phyloP scores from a whole-genome alignment of 2,113 vertebrate genomes.

The Melanostigma gelatinosum region DNA sequence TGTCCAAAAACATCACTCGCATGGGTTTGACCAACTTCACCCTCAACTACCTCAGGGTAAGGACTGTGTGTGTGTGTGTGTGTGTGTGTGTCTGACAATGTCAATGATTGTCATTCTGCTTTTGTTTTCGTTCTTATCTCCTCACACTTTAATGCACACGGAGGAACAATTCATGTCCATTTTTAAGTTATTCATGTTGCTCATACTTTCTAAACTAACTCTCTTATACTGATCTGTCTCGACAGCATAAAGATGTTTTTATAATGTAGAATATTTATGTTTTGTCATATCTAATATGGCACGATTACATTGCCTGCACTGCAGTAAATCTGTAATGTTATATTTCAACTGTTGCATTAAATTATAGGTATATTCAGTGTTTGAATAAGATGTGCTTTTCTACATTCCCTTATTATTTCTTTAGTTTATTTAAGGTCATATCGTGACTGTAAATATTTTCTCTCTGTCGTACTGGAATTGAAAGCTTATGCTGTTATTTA shows the following conservation, averaged over 20 bases:
- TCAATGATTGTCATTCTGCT: constrained; percentile 57
- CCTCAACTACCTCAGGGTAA: constrained; percentile 99
- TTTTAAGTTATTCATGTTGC: constrained; percentile 30
- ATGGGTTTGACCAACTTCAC: constrained; percentile 99
- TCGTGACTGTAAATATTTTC: constrained; percentile 19
- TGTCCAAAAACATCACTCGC: constrained; percentile 99
- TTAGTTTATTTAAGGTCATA: constrained; percentile 22
- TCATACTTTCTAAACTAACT: constrained; percentile 30
- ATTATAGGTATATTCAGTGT: not conserved
- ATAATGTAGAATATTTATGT: constrained; percentile 7
- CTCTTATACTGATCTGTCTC: constrained; percentile 1
- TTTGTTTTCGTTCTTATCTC: constrained; percentile 40
- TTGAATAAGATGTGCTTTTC: constrained; percentile 15
- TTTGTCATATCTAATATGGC: constrained; percentile 12
- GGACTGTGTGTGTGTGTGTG: constrained; percentile 43
- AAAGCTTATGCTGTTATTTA: constrained; percentile 35
- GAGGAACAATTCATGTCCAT: constrained; percentile 36
- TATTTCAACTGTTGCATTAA: not conserved
- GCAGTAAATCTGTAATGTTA: constrained; percentile 9
- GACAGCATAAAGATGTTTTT: constrained; percentile 11
- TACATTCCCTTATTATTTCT: constrained; percentile 2
- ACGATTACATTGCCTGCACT: not conserved
- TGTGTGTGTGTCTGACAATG: constrained; percentile 17
- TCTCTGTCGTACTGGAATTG: constrained; percentile 11
- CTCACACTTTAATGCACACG: constrained; percentile 30